Percentiles rank a stretch among this genome's conserved stretches.
Evolutionary conservation across 2,888 invertebrate species (phyloP).

Genomic region (Trissonchulus latispiculum): DNA sequence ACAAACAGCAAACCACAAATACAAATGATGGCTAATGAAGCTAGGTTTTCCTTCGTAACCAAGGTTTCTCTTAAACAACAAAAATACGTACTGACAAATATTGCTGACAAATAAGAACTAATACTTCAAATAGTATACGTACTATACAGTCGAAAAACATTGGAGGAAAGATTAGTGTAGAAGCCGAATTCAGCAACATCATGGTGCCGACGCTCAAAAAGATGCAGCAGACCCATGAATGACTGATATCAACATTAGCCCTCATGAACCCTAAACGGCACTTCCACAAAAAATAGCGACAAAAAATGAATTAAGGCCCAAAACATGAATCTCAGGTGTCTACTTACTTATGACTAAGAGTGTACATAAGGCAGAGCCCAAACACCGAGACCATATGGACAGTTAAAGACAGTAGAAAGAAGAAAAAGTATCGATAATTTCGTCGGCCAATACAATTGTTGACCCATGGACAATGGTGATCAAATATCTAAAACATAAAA

Average conservation of each 20-base stretch:
- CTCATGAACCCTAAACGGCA: too few relatives aligned
- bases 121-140: too few relatives aligned
- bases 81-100: background rate
- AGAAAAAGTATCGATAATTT: conserved; percentile 89
- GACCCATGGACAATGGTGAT: conserved; percentile 76
- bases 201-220: too few relatives aligned
- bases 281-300: too few relatives aligned
- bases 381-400: conserved; percentile 97
- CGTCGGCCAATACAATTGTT: conserved; percentile 44
- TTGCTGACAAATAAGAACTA: too few relatives aligned
- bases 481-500: conserved; percentile 72
- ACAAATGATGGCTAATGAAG: conserved; percentile 63
- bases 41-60: conserved; percentile 39
- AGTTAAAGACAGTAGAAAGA: conserved; percentile 89
- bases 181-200: too few relatives aligned
- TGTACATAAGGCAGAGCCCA: conserved; percentile 78
- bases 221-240: too few relatives aligned
- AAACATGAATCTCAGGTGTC: too few relatives aligned
- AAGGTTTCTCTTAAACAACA: conserved; percentile 28
- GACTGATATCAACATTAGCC: too few relatives aligned
- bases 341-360: conserved; percentile 72
- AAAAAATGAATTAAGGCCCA: too few relatives aligned
- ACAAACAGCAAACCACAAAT: conserved; percentile 81
- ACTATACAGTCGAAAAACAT: too few relatives aligned
- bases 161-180: too few relatives aligned